Conservation (phyloP, 2,797 vertebrate genomes). For the Loriculus beryllinus region DNA sequence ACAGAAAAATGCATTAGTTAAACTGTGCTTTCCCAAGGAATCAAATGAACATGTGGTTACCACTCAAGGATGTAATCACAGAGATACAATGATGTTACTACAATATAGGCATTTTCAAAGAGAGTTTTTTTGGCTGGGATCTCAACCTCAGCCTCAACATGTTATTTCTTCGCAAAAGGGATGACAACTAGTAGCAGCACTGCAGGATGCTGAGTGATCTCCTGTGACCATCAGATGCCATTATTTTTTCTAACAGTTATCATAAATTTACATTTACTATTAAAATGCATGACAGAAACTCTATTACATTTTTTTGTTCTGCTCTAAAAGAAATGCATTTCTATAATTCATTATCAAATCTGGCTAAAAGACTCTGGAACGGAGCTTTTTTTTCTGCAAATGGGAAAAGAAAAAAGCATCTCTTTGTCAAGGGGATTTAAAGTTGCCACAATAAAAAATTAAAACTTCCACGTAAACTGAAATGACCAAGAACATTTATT, state of each 20-base stretch:
- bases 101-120: background rate
- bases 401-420: background rate
- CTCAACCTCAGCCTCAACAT: background rate
- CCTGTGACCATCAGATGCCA: background rate
- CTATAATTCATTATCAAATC: background rate
- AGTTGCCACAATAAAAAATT: background rate
- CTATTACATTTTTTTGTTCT: background rate
- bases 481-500: background rate
- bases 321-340: background rate
- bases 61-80: background rate
- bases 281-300: background rate
- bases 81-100: background rate
- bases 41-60: background rate
- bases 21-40: background rate
- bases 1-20: background rate
- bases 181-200: background rate
- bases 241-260: background rate
- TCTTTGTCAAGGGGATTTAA: background rate
- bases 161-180: background rate
- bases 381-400: background rate
- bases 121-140: background rate
- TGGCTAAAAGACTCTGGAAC: background rate
- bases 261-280: background rate
- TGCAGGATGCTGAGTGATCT: background rate
- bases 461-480: background rate